Conservation (phyloP, 2,888 invertebrate genomes). For the Autographa pulchrina region DNA sequence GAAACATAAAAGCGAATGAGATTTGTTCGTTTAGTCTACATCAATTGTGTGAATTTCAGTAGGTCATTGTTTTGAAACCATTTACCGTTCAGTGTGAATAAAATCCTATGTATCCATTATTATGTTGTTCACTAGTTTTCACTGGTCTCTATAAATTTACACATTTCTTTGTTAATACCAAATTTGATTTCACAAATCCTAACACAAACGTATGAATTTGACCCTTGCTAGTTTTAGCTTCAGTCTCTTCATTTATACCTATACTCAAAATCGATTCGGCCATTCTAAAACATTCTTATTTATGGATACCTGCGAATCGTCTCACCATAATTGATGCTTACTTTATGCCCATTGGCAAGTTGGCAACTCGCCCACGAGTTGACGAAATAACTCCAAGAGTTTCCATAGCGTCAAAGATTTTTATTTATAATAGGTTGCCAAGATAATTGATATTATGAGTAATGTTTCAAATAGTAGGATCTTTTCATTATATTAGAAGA, state of each 20-base stretch:
- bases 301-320: conserved; percentile 25
- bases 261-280: conserved; percentile 10
- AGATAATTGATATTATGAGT: conserved; percentile 23
- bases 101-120: background rate
- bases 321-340: conserved; percentile 39
- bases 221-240: background rate
- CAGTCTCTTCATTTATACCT: background rate
- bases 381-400: conserved; percentile 33
- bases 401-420: conserved; percentile 47
- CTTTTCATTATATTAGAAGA: background rate
- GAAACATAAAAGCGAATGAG: conserved; percentile 34
- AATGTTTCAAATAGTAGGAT: conserved; percentile 20
- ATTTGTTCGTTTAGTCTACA: conserved; percentile 27
- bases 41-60: conserved; percentile 32
- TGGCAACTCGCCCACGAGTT: conserved; percentile 41
- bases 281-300: conserved; percentile 30
- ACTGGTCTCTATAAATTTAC: background rate
- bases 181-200: background rate
- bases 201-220: background rate
- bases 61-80: background rate
- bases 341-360: conserved; percentile 33
- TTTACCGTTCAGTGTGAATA: background rate
- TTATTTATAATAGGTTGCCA: conserved; percentile 30
- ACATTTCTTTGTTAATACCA: background rate
- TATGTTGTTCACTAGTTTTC: background rate